Conservation (phyloP, 2,888 invertebrate species). For the Zhuqinia jingwanae region DNA sequence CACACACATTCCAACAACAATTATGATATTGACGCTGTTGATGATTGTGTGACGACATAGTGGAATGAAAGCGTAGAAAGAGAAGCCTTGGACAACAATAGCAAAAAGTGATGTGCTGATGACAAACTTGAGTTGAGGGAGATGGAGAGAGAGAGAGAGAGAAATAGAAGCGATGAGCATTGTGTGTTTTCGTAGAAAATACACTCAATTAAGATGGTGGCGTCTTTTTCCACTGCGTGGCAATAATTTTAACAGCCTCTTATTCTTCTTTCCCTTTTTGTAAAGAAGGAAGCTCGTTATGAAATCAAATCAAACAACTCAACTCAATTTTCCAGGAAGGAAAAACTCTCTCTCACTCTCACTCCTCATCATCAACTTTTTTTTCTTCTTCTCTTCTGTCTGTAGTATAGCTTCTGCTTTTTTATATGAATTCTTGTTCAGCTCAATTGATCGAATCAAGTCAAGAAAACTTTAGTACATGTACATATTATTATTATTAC, state of each 20-base stretch:
- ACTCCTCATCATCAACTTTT: neutral
- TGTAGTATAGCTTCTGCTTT: neutral
- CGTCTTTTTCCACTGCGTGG: neutral
- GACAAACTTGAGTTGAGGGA: neutral
- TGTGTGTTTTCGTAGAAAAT: slow-evolving; percentile 14
- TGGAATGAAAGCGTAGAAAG: neutral
- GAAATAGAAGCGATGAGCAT: no score
- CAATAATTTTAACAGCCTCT: slow-evolving; percentile 34
- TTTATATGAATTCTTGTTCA: slow-evolving; percentile 13
- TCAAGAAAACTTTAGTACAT: neutral
- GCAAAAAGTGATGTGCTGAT: neutral
- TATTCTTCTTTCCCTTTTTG: neutral
- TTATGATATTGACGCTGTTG: neutral
- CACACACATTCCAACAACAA: neutral
- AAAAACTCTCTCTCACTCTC: neutral
- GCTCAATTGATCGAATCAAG: slow-evolving; percentile 8
- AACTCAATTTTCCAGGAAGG: neutral
- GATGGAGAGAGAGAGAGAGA: neutral
- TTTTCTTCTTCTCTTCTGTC: no score
- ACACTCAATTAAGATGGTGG: slow-evolving; percentile 38
- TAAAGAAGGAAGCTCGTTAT: slow-evolving; percentile 2
- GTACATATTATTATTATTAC: no score
- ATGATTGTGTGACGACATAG: neutral
- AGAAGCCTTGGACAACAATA: slow-evolving; percentile 16
- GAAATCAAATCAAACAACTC: slow-evolving; percentile 34